Evolutionary conservation across 2,113 vertebrate genomes (phyloP).

Genomic region (Smithornis capensis): DNA sequence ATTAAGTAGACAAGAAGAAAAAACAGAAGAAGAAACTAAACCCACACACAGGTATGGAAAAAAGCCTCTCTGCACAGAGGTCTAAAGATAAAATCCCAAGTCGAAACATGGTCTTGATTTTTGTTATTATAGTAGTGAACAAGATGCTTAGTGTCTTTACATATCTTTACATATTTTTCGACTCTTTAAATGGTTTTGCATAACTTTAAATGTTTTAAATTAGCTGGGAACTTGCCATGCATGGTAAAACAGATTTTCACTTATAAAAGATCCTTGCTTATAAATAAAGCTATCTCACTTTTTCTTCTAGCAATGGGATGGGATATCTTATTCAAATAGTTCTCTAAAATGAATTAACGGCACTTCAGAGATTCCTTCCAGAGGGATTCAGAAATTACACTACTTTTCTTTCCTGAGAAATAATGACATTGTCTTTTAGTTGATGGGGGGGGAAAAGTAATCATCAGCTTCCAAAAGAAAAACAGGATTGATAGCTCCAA

Average conservation of each 20-base stretch:
- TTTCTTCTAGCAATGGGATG: not conserved
- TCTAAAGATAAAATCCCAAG: conserved; percentile 53
- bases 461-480: conserved; percentile 48
- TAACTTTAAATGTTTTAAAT: conserved; percentile 62
- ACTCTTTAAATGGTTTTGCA: conserved; percentile 56
- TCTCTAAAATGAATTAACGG: not conserved
- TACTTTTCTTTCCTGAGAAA: conserved; percentile 21
- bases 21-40: conserved; percentile 28
- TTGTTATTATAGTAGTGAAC: conserved; percentile 40
- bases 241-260: conserved; percentile 45
- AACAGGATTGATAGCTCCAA: conserved; percentile 44
- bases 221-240: conserved; percentile 37
- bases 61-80: conserved; percentile 2
- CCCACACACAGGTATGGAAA: not conserved
- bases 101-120: conserved; percentile 40
- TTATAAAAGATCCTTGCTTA: conserved; percentile 45
- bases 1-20: not conserved
- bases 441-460: not conserved
- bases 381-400: conserved; percentile 1
- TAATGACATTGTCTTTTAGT: conserved; percentile 39
- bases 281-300: conserved; percentile 19
- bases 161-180: conserved; percentile 63
- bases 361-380: conserved; percentile 16
- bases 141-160: conserved; percentile 61
- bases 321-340: conserved; percentile 31